phyloP scores from a whole-genome alignment of 2,113 vertebrate species.

The Sander vitreus region DNA sequence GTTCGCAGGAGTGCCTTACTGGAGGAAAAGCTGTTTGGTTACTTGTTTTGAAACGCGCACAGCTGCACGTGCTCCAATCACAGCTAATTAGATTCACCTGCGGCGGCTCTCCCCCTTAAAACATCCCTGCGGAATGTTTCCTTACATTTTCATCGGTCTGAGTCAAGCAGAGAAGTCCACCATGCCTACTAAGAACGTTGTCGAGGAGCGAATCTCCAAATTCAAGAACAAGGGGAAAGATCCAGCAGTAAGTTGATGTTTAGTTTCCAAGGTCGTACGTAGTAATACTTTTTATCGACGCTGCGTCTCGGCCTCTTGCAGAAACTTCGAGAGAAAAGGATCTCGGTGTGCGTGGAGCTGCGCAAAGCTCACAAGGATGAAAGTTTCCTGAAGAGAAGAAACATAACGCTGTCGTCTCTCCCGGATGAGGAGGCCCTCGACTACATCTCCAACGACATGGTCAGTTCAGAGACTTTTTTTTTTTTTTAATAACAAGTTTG shows the following conservation, averaged over 20 bases:
- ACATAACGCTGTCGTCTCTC: constrained; percentile 72
- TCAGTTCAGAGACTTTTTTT: constrained; percentile 35
- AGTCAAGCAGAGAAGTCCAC: constrained; percentile 3
- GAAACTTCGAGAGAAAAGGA: constrained; percentile 86
- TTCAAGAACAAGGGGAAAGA: constrained; percentile 95
- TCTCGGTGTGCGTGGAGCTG: constrained; percentile 84
- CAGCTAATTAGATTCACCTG: constrained; percentile 56
- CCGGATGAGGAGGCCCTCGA: constrained; percentile 66
- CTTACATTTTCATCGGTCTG: not conserved
- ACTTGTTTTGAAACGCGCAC: not conserved
- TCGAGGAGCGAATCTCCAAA: constrained; percentile 76
- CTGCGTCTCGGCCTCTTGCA: constrained; percentile 46
- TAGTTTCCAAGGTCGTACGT: accelerated
- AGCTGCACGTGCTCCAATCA: constrained; percentile 34
- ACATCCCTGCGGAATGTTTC: not conserved
- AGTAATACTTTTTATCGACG: accelerated
- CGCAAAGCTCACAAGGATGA: constrained; percentile 90
- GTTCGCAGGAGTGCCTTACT: not conserved
- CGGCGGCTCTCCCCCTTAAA: constrained; percentile 10
- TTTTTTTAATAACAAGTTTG: accelerated
- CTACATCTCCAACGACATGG: constrained; percentile 56
- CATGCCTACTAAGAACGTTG: constrained; percentile 80
- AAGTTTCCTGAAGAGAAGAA: constrained; percentile 89
- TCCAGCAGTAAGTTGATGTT: constrained; percentile 79
- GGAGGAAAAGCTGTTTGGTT: not conserved